Evolutionary conservation across 1,140 invertebrate genomes (phyloP).

Genomic region (Drosophila lowei): DNA sequence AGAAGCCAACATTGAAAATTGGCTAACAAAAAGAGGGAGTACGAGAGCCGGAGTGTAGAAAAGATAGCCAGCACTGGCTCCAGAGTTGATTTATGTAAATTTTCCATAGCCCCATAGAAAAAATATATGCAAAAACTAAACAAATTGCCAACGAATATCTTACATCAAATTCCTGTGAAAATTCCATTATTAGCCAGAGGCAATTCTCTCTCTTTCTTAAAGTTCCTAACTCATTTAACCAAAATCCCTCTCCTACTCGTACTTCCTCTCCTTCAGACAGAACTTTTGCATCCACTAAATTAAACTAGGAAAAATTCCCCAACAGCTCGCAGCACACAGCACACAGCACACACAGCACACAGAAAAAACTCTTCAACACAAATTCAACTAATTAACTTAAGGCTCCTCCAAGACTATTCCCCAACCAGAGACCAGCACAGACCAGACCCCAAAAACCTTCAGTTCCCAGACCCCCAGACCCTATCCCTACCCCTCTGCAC

Average conservation of each 20-base stretch:
- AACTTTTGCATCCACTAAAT: slow-evolving; percentile 59
- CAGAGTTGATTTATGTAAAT: slow-evolving; percentile 50
- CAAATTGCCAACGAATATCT: too few relatives aligned
- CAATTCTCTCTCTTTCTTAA: not conserved
- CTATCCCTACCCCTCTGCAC: too few relatives aligned
- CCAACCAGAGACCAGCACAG: slow-evolving; percentile 40
- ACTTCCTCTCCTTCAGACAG: not conserved
- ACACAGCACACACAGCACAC: not conserved
- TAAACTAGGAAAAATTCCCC: slow-evolving; percentile 53
- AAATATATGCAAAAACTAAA: slow-evolving; percentile 20
- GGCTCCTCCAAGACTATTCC: slow-evolving; percentile 32
- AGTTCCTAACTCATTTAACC: not conserved
- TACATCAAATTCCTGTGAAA: too few relatives aligned
- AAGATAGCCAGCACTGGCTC: slow-evolving; percentile 28
- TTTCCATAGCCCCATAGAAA: slow-evolving; percentile 17
- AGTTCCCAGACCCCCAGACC: not conserved
- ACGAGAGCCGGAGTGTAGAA: slow-evolving; percentile 1
- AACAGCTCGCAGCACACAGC: slow-evolving; percentile 4
- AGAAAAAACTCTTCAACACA: slow-evolving; percentile 48
- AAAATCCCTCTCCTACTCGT: not conserved
- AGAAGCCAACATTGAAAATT: slow-evolving; percentile 49
- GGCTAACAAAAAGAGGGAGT: slow-evolving; percentile 36
- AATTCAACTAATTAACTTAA: slow-evolving; percentile 69
- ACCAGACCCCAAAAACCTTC: not conserved
- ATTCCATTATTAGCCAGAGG: too few relatives aligned